Conservation (phyloP, 2,888 invertebrate genomes). For the Mechanitis messenoides region DNA sequence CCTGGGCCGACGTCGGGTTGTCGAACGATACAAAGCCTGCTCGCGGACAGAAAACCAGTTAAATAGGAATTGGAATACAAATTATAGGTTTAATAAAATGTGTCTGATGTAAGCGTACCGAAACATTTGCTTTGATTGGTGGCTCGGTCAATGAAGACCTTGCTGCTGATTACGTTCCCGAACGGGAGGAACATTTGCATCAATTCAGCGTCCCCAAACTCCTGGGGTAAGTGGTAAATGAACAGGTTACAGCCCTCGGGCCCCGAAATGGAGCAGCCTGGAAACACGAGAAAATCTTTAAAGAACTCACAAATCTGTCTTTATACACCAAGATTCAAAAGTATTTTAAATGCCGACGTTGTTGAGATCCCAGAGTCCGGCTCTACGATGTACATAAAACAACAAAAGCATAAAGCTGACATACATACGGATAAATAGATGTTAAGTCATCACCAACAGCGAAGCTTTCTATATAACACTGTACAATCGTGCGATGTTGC, state of each 20-base stretch:
- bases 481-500: conserved; percentile 32
- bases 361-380: conserved; percentile 14
- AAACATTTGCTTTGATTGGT: conserved; percentile 99
- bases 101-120: conserved; percentile 80
- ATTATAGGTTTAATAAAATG: background rate
- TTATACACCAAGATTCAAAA: conserved; percentile 43
- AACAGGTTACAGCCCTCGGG: conserved; percentile 99
- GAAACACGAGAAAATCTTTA: conserved; percentile 83
- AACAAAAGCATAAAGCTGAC: conserved; percentile 34
- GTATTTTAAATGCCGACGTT: conserved; percentile 9
- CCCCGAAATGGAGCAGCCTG: conserved; percentile 97
- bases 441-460: conserved; percentile 18
- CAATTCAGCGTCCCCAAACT: conserved; percentile 98
- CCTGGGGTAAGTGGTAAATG: conserved; percentile 99
- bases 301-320: conserved; percentile 78
- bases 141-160: conserved; percentile 99
- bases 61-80: background rate
- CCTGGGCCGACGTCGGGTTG: conserved; percentile 98
- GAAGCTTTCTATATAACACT: conserved; percentile 30
- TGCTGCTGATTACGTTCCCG: conserved; percentile 99
- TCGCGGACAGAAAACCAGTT: conserved; percentile 32
- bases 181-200: conserved; percentile 99
- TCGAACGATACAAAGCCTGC: conserved; percentile 99
- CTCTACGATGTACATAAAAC: conserved; percentile 27
- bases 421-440: conserved; percentile 31